phyloP scores from a whole-genome alignment of 2,888 invertebrate species.

The Acronicta leporina region DNA sequence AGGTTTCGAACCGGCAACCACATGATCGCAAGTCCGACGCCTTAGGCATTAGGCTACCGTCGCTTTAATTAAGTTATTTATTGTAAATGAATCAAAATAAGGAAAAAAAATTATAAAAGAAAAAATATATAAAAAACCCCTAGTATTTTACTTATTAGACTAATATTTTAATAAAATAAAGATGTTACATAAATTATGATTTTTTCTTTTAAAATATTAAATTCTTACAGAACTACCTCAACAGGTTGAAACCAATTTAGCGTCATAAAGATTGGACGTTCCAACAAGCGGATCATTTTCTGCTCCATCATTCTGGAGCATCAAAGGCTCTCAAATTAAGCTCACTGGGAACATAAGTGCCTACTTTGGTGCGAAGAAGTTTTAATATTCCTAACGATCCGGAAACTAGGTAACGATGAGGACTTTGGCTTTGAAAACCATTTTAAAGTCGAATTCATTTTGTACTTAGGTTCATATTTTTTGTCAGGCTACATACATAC shows the following conservation, averaged over 20 bases:
- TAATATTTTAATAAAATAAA: too few species aligned
- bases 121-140: too few species aligned
- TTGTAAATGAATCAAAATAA: too few species aligned
- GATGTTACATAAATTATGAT: too few species aligned
- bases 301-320: conserved; percentile 68
- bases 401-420: conserved; percentile 22
- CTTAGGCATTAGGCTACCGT: too few species aligned
- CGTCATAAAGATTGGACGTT: conserved; percentile 64
- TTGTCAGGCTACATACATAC: background rate
- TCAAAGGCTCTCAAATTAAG: conserved; percentile 74
- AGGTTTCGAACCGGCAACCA: too few species aligned
- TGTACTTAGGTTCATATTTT: background rate
- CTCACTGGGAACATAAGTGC: conserved; percentile 64
- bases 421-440: conserved; percentile 16
- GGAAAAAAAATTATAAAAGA: too few species aligned
- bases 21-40: too few species aligned
- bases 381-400: conserved; percentile 52
- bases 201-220: conserved; percentile 17
- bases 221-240: conserved; percentile 53
- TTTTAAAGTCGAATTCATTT: conserved; percentile 8
- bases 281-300: conserved; percentile 70
- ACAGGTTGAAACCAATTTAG: conserved; percentile 68
- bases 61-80: too few species aligned
- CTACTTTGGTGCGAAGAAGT: conserved; percentile 57
- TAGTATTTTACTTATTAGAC: too few species aligned